phyloP scores from a whole-genome alignment of 64 coral and sea anemone genomes.

The Pocillopora damicornis region DNA sequence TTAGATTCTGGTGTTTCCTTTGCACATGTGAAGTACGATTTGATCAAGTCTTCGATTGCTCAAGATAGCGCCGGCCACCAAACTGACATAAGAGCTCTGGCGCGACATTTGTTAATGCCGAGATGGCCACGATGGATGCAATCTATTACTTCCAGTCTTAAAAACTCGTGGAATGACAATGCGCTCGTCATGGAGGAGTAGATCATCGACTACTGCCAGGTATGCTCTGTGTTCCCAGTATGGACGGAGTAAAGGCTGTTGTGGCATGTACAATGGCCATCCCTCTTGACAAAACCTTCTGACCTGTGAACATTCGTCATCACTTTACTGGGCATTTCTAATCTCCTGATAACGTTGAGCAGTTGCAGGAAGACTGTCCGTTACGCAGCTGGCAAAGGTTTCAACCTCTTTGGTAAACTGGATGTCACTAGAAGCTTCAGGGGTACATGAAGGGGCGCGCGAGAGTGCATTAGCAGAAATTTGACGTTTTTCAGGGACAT shows the following conservation, averaged over 20 bases:
- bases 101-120: conserved; percentile 43
- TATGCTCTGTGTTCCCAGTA: conserved; percentile 13
- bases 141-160: conserved; percentile 26
- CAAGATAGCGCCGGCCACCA: conserved; percentile 23
- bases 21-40: not conserved
- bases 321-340: conserved; percentile 22
- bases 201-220: conserved; percentile 45
- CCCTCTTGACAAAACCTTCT: conserved; percentile 27
- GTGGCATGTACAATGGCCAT: conserved; percentile 39
- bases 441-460: not conserved
- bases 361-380: not conserved
- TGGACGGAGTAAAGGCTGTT: conserved; percentile 18
- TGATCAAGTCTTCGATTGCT: not conserved
- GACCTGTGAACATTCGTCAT: conserved; percentile 33
- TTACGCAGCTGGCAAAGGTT: not conserved
- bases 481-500: not conserved
- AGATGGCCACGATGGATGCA: conserved; percentile 54
- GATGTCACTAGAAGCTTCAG: not conserved
- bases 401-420: conserved; percentile 24
- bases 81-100: conserved; percentile 33
- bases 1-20: not conserved
- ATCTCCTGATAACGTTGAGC: conserved; percentile 28
- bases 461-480: not conserved
- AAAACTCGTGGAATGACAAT: conserved; percentile 49
- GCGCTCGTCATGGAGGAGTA: conserved; percentile 43